These are phyloP conservation scores for Melanotaenia parkinsoni DNA, from an alignment of 2,797 vertebrate species.

Conservation along the genomic window DNA sequence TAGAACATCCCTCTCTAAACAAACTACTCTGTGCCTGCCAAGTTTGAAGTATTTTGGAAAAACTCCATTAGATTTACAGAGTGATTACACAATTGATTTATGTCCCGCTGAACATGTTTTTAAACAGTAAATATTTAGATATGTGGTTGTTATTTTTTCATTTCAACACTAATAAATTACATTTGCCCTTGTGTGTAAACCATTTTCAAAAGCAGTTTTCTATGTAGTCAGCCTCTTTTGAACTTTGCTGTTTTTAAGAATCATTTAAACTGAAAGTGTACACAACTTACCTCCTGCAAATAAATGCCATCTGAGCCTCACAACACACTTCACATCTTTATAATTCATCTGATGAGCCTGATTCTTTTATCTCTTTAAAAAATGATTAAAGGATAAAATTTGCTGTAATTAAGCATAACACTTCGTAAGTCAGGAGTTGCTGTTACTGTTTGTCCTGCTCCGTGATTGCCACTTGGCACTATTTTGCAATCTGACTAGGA, in stretches of 20 bases:
- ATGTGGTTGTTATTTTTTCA: neutral
- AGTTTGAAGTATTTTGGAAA: neutral
- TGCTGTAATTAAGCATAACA: neutral
- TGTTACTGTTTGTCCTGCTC: neutral
- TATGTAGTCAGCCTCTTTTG: neutral
- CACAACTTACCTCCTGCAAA: neutral
- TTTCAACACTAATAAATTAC: neutral
- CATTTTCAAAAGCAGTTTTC: neutral
- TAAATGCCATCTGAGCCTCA: neutral
- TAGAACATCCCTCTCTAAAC: neutral
- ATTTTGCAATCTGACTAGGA: conserved; percentile 1
- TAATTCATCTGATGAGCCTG: neutral
- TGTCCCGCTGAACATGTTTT: neutral
- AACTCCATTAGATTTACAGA: neutral
- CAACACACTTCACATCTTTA: neutral
- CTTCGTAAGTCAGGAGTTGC: neutral
- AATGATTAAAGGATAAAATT: neutral
- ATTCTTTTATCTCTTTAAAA: neutral
- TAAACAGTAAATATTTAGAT: neutral
- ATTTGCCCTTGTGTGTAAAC: neutral
- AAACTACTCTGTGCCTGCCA: neutral
- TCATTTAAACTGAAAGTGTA: neutral
- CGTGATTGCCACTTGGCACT: neutral
- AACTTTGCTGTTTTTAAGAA: neutral
- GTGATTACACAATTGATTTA: neutral